Evolutionary conservation across 2,888 invertebrate species (phyloP).

Genomic region (Zhuqinia jingwanae): DNA sequence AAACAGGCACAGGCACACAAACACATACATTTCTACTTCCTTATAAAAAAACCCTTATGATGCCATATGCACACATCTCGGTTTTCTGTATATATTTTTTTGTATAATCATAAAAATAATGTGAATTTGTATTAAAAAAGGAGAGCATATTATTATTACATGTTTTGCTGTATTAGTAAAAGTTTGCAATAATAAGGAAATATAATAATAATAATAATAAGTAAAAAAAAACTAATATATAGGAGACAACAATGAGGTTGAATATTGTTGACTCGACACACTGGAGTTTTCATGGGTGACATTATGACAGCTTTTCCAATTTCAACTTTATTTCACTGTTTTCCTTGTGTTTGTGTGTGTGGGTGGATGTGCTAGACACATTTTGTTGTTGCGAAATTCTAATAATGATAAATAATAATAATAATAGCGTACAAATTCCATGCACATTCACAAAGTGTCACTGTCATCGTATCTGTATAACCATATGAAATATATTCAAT

Average conservation of each 20-base stretch:
- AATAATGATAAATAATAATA: neutral
- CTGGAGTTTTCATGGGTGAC: slow-evolving; percentile 50
- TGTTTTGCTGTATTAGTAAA: slow-evolving; percentile 1
- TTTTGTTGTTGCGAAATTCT: neutral
- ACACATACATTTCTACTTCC: neutral
- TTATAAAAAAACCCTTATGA: slow-evolving; percentile 49
- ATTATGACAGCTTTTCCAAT: slow-evolving; percentile 64
- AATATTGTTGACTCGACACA: slow-evolving; percentile 32
- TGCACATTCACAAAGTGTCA: too few relatives aligned
- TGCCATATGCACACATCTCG: slow-evolving; percentile 1
- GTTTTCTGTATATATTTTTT: neutral
- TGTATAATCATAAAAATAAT: too few relatives aligned
- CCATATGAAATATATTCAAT: too few relatives aligned
- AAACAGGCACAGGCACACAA: too few relatives aligned
- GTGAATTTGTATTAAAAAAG: neutral
- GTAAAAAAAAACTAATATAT: slow-evolving; percentile 29
- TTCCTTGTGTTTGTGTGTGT: neutral
- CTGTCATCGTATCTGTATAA: too few relatives aligned
- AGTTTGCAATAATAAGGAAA: slow-evolving; percentile 49
- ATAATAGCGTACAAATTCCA: neutral
- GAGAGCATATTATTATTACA: neutral
- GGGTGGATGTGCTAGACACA: neutral
- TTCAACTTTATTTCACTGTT: slow-evolving; percentile 56
- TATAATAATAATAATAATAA: too few relatives aligned
- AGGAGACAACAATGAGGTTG: slow-evolving; percentile 48